Evolutionary conservation across 53 echinoderm and acorn worm genomes (phyloP).

Genomic region (Crossaster papposus): DNA sequence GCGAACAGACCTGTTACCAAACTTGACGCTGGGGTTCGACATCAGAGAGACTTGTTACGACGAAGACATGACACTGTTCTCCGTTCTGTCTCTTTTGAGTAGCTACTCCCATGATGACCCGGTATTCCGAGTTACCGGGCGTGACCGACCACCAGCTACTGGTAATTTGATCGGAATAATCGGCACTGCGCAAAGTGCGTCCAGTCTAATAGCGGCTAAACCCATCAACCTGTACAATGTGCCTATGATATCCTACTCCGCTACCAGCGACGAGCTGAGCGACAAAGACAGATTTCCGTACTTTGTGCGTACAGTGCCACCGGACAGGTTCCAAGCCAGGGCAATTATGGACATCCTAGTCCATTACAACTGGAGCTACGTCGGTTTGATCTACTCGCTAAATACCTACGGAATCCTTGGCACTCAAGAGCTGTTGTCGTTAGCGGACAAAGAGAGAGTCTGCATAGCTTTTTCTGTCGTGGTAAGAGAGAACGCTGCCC

Average conservation of each 20-base stretch:
- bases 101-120: conserved; percentile 11
- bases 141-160: not conserved
- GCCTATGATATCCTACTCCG: conserved; percentile 44
- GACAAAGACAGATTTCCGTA: conserved; percentile 56
- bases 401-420: conserved; percentile 47
- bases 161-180: not conserved
- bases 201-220: conserved; percentile 3
- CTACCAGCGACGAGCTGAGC: conserved; percentile 61
- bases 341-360: conserved; percentile 52
- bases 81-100: conserved; percentile 13
- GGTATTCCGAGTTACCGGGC: not conserved
- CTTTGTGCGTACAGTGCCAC: conserved; percentile 56
- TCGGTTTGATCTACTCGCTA: conserved; percentile 26
- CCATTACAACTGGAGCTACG: conserved; percentile 49
- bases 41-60: conserved; percentile 12
- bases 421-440: conserved; percentile 5
- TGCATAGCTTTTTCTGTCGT: conserved; percentile 43
- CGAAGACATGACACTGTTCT: conserved; percentile 18
- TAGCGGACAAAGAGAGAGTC: conserved; percentile 32
- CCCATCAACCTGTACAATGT: conserved; percentile 17
- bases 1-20: conserved; percentile 5
- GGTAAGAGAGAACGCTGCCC: not conserved
- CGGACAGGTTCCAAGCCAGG: conserved; percentile 50
- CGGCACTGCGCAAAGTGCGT: conserved; percentile 4
- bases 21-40: conserved; percentile 1